These are phyloP conservation scores for Setipinna tenuifilis DNA, from an alignment of 2,797 vertebrate genomes.

Conservation along the genomic window DNA sequence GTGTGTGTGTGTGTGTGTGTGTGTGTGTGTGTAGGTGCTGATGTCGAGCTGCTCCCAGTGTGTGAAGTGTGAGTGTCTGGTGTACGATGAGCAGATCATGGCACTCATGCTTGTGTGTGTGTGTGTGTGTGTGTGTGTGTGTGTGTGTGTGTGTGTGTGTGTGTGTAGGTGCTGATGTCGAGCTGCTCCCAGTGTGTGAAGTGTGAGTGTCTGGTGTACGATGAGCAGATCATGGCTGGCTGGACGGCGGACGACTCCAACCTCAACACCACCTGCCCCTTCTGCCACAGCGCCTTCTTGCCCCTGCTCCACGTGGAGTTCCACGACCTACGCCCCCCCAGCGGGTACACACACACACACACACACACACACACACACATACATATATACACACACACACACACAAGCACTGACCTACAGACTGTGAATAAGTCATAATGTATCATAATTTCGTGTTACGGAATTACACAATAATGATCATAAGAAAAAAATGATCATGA, in stretches of 20 bases:
- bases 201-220: constrained; percentile 94
- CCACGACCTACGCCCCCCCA: constrained; percentile 86
- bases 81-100: too few relatives aligned
- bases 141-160: too few relatives aligned
- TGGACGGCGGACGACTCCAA: constrained; percentile 98
- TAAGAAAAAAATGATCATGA: background rate
- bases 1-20: too few relatives aligned
- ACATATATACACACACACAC: background rate
- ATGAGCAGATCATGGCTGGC: constrained; percentile 98
- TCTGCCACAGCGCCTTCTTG: constrained; percentile 89
- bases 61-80: too few relatives aligned
- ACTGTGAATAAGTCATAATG: too few relatives aligned
- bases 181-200: constrained; percentile 93
- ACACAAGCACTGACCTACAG: too few relatives aligned
- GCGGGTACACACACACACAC: constrained; percentile 13
- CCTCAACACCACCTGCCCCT: constrained; percentile 93
- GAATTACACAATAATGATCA: too few relatives aligned
- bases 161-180: constrained; percentile 92
- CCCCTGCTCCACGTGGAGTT: constrained; percentile 94
- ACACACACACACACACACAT: constrained; percentile 6
- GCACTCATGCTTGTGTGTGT: too few relatives aligned
- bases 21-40: constrained; percentile 78
- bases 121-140: too few relatives aligned
- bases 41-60: too few relatives aligned
- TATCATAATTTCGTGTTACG: too few relatives aligned